Conservation (phyloP, 2,113 vertebrate species). For the Oplegnathus fasciatus region DNA sequence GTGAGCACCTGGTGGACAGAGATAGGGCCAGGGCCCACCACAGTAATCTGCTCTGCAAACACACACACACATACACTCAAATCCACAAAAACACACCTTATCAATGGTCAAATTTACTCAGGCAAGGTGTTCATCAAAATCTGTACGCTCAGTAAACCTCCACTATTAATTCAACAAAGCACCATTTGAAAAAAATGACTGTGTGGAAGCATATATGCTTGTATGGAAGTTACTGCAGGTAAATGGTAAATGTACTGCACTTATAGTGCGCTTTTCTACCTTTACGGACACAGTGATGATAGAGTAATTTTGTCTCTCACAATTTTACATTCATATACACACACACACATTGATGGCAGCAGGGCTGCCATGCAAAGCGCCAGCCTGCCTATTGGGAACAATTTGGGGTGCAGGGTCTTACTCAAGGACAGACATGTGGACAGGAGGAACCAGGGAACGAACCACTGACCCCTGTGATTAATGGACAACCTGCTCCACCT, state of each 20-base stretch:
- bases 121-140: slow-evolving; percentile 65
- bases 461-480: background rate
- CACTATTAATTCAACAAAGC: slow-evolving; percentile 44
- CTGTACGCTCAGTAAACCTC: slow-evolving; percentile 31
- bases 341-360: too few relatives aligned
- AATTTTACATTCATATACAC: background rate
- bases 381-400: background rate
- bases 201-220: background rate
- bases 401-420: background rate
- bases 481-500: background rate
- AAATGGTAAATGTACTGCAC: background rate
- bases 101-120: slow-evolving; percentile 70
- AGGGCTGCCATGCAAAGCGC: too few relatives aligned
- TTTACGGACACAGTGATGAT: too few relatives aligned
- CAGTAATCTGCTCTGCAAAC: slow-evolving; percentile 69
- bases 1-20: slow-evolving; percentile 62
- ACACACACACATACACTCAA: slow-evolving; percentile 11
- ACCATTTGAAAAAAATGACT: slow-evolving; percentile 25
- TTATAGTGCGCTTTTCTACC: background rate
- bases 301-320: too few relatives aligned
- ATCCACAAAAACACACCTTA: slow-evolving; percentile 60
- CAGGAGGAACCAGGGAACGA: too few relatives aligned
- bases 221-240: background rate
- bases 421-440: background rate
- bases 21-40: slow-evolving; percentile 60